Evolutionary conservation across 2,888 invertebrate species (phyloP).

Genomic region (Chrysomela aeneicollis): DNA sequence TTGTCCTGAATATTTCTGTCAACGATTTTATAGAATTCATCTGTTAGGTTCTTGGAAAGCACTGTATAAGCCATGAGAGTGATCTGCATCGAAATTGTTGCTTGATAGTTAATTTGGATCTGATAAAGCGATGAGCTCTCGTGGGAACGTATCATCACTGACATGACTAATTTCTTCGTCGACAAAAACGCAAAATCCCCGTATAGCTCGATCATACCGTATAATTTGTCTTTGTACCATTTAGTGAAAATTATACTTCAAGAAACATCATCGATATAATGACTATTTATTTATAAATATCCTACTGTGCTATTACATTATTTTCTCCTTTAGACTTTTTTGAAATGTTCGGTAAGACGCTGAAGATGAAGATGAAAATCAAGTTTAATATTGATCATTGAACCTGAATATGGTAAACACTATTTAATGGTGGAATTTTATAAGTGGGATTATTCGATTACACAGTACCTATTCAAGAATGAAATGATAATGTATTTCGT

Average conservation of each 20-base stretch:
- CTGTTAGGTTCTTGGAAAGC: too few species aligned
- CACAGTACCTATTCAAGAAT: too few species aligned
- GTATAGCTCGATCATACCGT: not conserved
- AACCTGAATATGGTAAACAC: conserved; percentile 18
- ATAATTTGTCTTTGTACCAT: conserved; percentile 17
- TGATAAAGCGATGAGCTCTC: not conserved
- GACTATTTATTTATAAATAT: conserved; percentile 21
- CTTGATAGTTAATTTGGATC: not conserved
- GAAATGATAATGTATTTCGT: too few species aligned
- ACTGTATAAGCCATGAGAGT: not conserved
- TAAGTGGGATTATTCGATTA: too few species aligned
- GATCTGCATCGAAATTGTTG: not conserved
- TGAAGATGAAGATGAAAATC: conserved; percentile 23
- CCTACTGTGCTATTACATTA: conserved; percentile 13
- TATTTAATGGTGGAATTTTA: conserved; percentile 21
- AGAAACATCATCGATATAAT: conserved; percentile 21
- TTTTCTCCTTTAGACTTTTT: conserved; percentile 2
- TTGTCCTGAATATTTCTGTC: too few species aligned
- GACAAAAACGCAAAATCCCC: conserved; percentile 7
- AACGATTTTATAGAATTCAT: too few species aligned
- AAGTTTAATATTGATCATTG: conserved; percentile 22
- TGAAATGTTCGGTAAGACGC: not conserved
- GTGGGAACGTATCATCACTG: conserved; percentile 16
- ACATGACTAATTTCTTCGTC: not conserved
- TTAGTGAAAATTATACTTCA: conserved; percentile 6